Base-by-base conservation (phyloP, 1,140 invertebrate genomes). In the Trichomalopsis sarcophagae region DNA sequence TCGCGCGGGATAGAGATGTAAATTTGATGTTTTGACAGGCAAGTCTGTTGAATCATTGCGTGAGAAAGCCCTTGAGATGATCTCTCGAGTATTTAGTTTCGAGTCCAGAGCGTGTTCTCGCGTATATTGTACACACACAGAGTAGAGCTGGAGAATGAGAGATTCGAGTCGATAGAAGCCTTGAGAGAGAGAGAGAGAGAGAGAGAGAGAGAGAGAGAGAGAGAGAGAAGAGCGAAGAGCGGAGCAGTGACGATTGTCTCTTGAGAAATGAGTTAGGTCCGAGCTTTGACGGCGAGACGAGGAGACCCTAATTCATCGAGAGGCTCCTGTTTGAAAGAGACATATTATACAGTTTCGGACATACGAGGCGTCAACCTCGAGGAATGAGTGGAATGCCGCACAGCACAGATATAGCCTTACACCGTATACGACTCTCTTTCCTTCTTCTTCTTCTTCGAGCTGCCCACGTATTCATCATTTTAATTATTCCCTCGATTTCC, bases 201-300 rank as follows among this genome's bases (percentile, higher is more conserved):
- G 36, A 40, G 36, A 40, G 36, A 40, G 36, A 5, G 4, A 21
- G 66, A 62, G 55, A 21, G 55, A 17, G 36, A 40, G 36, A 40
- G 5, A 40, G 5, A 40, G 36, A 40, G 36, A 40, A 40, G 36
- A 44, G 6, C 0, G 33, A 36, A 36, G 33, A 30, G 11, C n/a
- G 79, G 77, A 62, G 77, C 27, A 75, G 75, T 62, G 40, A 86
- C 44, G 75, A 84, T 86, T 85, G 40, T 44, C 84, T 78, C 71
- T 68, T 87, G 82, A 87, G 86, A 86, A 86, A 87, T 86, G 82
- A 75, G 74, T 71, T 81, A 44, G 44, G 36, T 80, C 81, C 30
- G 10, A 74, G 40, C 33, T 79, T 76, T 77, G 78, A 86, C 79
- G 76, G 82, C 74, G 50, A 44, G 40, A 71, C 27, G 62, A 71